Evolutionary conservation across 2,797 vertebrate species (phyloP), one percentile per base, ranked within the genome.

Genomic region (Chiroxiphia lanceolata): DNA sequence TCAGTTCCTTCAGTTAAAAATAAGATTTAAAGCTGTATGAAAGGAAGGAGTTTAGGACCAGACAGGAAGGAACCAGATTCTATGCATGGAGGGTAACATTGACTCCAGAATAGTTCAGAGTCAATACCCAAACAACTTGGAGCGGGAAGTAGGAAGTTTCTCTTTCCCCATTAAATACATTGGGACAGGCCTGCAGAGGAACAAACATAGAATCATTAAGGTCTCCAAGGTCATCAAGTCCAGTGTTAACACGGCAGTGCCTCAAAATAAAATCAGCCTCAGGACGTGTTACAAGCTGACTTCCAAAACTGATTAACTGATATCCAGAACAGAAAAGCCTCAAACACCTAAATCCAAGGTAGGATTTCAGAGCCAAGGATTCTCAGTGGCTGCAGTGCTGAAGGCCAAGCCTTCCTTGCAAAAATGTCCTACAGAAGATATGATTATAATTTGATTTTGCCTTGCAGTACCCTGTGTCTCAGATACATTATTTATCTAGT

Each of bases 61-160:
- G 33, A 56, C 25, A 69, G 22, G 20, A 78, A 54, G 34, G 2
- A 83, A 36, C 4, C 3, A n/a, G 27, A 29, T 65, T 83, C 36
- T 64, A 3, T 27, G 15, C 8, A 22, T 5, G 17, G 13, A 63
- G 40, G 60, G 38, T 23, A 56, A 38, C 9, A 60, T 0, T 3
- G 3, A 69, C 34, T 9, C 20, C 26, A 48, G 42, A 86, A 83
- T 0, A 0, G 11, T 11, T 86, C 18, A 53, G 25, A 64, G 18
- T 31, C 31, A 60, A 42, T 26, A 71, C 10, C 8, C 45, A 38
- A 61, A 44, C 22, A 53, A 40, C 13, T n/a, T 15, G 22, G 15
- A 6, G 5, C 8, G 4, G 23, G 5, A 22, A 45, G 23, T 51
- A 23, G 15, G 6, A 5, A 33, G 9, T 31, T 75, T 44, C 69